Conservation (phyloP, 1,140 invertebrate species). For the Dreissena rostriformis region DNA sequence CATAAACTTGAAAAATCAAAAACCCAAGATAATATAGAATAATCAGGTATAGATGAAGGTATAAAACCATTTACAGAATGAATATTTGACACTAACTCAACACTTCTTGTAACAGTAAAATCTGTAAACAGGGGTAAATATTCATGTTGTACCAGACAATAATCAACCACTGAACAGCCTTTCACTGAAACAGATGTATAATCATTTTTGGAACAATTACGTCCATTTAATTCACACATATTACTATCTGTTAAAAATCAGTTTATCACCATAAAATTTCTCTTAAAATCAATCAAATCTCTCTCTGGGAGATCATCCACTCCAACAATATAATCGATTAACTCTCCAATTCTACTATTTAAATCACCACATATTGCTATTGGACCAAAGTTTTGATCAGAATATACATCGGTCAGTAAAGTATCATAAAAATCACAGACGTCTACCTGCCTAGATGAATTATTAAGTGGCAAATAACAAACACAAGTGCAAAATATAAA, state of each 20-base stretch:
- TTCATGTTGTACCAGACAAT: slow-evolving; percentile 44
- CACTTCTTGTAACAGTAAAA: neutral
- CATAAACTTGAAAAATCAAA: too few relatives aligned
- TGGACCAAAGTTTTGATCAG: neutral
- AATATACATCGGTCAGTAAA: neutral
- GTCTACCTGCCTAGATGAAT: slow-evolving; percentile 16
- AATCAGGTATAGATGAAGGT: neutral
- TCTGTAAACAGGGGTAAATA: neutral
- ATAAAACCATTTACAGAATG: neutral
- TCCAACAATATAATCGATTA: slow-evolving; percentile 36
- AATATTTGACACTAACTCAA: neutral
- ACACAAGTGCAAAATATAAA: neutral
- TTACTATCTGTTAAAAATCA: slow-evolving; percentile 49
- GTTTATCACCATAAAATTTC: slow-evolving; percentile 45
- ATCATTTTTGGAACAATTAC: slow-evolving; percentile 27
- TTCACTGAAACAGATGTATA: slow-evolving; percentile 48
- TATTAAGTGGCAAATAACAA: slow-evolving; percentile 24
- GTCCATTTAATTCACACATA: slow-evolving; percentile 53
- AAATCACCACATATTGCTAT: slow-evolving; percentile 13
- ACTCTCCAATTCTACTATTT: slow-evolving; percentile 32
- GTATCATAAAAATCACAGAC: neutral
- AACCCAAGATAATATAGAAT: neutral
- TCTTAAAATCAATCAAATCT: slow-evolving; percentile 43
- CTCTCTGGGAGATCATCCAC: slow-evolving; percentile 39
- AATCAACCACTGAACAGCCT: slow-evolving; percentile 50